Base-by-base conservation (phyloP, 1,140 invertebrate genomes). In the Ostrea edulis region DNA sequence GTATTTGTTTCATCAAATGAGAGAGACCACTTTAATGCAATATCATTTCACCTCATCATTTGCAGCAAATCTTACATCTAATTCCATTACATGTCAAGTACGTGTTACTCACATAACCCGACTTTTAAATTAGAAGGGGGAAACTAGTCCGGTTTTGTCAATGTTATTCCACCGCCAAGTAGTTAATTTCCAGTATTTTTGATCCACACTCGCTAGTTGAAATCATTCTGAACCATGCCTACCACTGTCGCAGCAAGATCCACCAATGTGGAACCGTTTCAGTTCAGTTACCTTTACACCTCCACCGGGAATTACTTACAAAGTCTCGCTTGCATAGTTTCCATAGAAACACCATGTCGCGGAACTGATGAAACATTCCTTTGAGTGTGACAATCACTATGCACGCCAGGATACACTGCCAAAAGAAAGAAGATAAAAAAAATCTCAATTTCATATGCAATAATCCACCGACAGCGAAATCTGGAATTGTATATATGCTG, bases 311-410 rank as follows among this genome's bases (percentile, higher is more conserved):
- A 29, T n/a, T 68, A 94, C 94, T 95, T 44, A 97, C 94, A 9
- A 97, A 97, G 93, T 99, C 98, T 88, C 97, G 95, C 92, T 96
- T 97, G 55, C 97, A 98, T 25, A 98, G 95, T 92, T 95, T 96
- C 96, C 97, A 98, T 92, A 97, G 96, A 94, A 97, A 96, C 90
- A 93, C 93, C 7, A 98, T 95, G 82, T 98, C 97, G 88, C 95
- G 95, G 71, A 97, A 96, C 95, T 99, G 98, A 91, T 97, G 95
- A 89, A 99, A 97, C 96, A 99, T 97, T 14, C 97, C 97, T 94
- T 98, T 98, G 4, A 99, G 95, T 0, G 98, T 97, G 0, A 99
- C 97, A 0, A 99, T 96, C 89, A 99, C 98, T 85, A 99, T 98
- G 89, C 97, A 96, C 11, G 98, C 97, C 89, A 99, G 94, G 84